Evolutionary conservation across 2,888 invertebrate species (phyloP), one percentile per base, ranked within the genome.

Genomic region (Erebia aethiops): DNA sequence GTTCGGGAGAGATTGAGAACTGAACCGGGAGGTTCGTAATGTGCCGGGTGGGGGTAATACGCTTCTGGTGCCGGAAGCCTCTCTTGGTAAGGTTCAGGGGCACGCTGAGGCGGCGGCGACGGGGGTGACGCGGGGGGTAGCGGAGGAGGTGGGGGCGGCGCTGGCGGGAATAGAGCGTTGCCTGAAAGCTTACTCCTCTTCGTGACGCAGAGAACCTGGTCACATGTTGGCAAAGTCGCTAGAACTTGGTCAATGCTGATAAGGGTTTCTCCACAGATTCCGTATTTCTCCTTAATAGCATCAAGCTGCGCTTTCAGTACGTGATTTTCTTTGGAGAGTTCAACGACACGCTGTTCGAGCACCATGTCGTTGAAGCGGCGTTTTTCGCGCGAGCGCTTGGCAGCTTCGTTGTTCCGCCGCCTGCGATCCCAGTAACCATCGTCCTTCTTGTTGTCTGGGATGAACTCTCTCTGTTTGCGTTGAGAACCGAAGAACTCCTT

Each of bases 391-490:
- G 98, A 98, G 60, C 98, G 94, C 86, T 99, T 98, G 71, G 99
- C 99, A 0, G 99, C 99, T 88, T 99, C 99, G 89, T 99, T 99
- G 91, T 99, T 99, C 72, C 99, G 95, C 75, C 99, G 95, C 71
- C 99, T 95, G 71, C 99, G 95, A 88, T 99, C 98, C 99, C 99
- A 99, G 90, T 99, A 99, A 83, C 97, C 98, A 81, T 98, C 98
- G 84, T 99, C 99, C 87, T 99, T 99, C 87, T 98, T 98, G 90
- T 96, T 97, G 86, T 99, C 99, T 0, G 99, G 99, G 75, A 98
- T 99, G 89, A 99, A 99, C 87, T 99, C 98, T 14, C 99, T 95
- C 84, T 98, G 98, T 85, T 99, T 99, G 81, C 98, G 95, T 82
- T 97, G 97, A 35, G 35, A 35, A 1, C 97, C 97, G 89, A 98